Evolutionary conservation across 2,888 invertebrate species (phyloP).

Genomic region (Phasia obesa): DNA sequence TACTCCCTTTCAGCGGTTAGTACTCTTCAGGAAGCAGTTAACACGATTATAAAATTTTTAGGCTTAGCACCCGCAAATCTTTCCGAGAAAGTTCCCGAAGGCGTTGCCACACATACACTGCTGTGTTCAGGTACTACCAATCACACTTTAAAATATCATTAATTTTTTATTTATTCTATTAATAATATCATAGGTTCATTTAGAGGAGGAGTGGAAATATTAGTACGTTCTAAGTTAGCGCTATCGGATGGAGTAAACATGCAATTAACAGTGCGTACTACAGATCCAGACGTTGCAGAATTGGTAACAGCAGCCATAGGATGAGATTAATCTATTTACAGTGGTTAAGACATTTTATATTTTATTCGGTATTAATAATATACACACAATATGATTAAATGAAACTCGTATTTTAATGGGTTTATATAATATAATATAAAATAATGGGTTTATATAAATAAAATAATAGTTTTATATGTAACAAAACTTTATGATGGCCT

Average conservation of each 20-base stretch:
- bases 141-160: background rate
- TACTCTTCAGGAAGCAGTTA: slow-evolving; percentile 91
- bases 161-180: slow-evolving; percentile 5
- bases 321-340: slow-evolving; percentile 81
- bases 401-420: background rate
- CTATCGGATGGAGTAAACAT: slow-evolving; percentile 92
- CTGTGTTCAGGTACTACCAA: slow-evolving; percentile 89
- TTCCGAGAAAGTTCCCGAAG: slow-evolving; percentile 91
- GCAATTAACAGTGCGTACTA: slow-evolving; percentile 94
- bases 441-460: no score
- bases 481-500: no score
- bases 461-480: no score
- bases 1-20: slow-evolving; percentile 92
- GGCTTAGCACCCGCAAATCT: slow-evolving; percentile 93
- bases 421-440: no score
- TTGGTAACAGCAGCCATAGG: slow-evolving; percentile 93
- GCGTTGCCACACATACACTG: slow-evolving; percentile 91
- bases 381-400: slow-evolving; percentile 73
- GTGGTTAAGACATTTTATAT: slow-evolving; percentile 13
- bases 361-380: slow-evolving; percentile 71
- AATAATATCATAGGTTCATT: slow-evolving; percentile 86
- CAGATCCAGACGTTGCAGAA: slow-evolving; percentile 92
- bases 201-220: slow-evolving; percentile 94
- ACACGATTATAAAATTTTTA: slow-evolving; percentile 91
- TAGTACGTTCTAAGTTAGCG: slow-evolving; percentile 93